Percentiles rank a stretch among this genome's conserved stretches.
phyloP scores from a whole-genome alignment of 2,888 invertebrate genomes.

The Frankliniella fusca region DNA sequence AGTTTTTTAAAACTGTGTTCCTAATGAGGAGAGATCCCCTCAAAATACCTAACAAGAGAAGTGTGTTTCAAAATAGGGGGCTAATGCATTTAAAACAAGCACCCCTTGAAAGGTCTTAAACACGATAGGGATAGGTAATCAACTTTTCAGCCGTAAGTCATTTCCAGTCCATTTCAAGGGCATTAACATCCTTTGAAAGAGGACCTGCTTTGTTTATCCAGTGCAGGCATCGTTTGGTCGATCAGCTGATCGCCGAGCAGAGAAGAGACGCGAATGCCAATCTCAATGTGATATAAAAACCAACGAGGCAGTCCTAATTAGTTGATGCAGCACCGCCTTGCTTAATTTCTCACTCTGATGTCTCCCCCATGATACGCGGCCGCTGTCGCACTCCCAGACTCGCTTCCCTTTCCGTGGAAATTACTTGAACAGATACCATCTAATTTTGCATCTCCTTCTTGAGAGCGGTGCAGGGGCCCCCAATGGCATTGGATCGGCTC shows the following conservation, averaged over 20 bases:
- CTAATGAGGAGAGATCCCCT: too few relatives aligned
- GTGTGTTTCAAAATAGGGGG: too few relatives aligned
- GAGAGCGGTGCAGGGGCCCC: background rate
- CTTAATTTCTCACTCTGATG: slow-evolving; percentile 4
- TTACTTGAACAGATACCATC: slow-evolving; percentile 9
- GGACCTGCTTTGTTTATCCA: too few relatives aligned
- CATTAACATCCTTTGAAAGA: too few relatives aligned
- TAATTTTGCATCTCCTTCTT: background rate
- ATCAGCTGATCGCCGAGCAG: background rate
- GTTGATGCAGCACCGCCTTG: background rate
- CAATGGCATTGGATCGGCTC: too few relatives aligned
- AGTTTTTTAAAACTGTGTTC: too few relatives aligned
- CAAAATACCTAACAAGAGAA: too few relatives aligned
- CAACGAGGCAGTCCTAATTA: background rate
- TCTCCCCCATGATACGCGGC: background rate
- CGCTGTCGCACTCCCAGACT: background rate
- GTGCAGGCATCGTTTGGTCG: too few relatives aligned
- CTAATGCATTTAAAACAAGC: background rate
- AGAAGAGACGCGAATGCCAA: background rate
- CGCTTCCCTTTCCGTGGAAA: background rate
- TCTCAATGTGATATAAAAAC: too few relatives aligned
- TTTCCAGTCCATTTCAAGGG: too few relatives aligned
- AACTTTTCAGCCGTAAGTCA: too few relatives aligned
- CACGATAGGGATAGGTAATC: too few relatives aligned
- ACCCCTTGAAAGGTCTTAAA: background rate